Base-by-base conservation (phyloP, 1,140 invertebrate species). In the Drosophila nigromelanica region DNA sequence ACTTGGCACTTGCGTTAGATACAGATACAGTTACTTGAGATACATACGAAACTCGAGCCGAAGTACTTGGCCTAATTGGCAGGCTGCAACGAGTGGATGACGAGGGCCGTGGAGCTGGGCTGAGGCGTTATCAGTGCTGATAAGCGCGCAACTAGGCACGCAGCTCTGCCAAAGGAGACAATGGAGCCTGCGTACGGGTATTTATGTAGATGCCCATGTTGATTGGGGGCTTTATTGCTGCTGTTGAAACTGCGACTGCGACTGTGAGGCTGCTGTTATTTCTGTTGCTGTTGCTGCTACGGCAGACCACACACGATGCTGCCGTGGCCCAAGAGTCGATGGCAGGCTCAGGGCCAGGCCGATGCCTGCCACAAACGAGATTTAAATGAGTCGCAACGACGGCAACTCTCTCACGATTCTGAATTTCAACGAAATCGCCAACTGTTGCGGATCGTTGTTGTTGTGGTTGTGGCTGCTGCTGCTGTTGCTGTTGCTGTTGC, bases 401-500 rank as follows among this genome's bases (percentile, higher is more conserved):
- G 58, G 71, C 52, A 78, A 89, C 83, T 89, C 83, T 89, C 83
- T 89, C 83, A 89, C 83, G 83, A 89, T 89, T 89, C 83, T 89
- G 83, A 89, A 80, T 87, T 87, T 87, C 83, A 87, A 63, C 83
- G 83, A 87, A 87, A 80, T 83, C 79, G 51, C 66, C 73, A 72
- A 61, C 58, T 73, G 70, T 73, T 70, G 67, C 62, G 47, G 59
- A 51, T 51, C 35, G 60, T 14, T 52, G 45, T n/a, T 37, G 14
- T 18, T 45, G 59, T 66, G 73, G 30, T 58, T 55, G 55, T 11
- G 48, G 60, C n/a, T 52, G 45, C 8, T 18, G 14, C 2, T 14
- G 24, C 10, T 50, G 45, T 2, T 51, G 64, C 27, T 60, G 54
- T 10, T 27, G 27, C 5, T 45, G 39, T 8, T 27, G 12, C 4